Base-by-base conservation (phyloP, 2,888 invertebrate species). In the Chironomus tentans region DNA sequence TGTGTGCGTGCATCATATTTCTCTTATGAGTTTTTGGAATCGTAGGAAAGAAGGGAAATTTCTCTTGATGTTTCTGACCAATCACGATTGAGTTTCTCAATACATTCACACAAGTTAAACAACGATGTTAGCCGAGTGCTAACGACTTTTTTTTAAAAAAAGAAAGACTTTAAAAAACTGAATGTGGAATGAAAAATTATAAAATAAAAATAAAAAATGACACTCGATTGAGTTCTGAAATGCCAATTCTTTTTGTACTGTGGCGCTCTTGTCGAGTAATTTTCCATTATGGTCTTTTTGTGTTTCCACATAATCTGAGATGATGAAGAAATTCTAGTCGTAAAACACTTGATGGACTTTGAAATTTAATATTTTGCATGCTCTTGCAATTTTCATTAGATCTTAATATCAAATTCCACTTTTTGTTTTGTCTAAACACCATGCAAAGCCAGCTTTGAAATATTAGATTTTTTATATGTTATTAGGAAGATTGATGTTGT, bases 1-100 rank as follows among this genome's bases (percentile, higher is more conserved):
- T 46, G 18, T 13, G 15, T 46, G 15, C 18, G 69, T 47, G 24
- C 15, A 13, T 24, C 10, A 15, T 46, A 15, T 13, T 69, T 69
- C 38, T 21, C 38, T 69, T n/a, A 18, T 28, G 28, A 18, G 10
- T 6, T 21, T 69, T 22, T 10, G 46, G 15, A 47, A 69, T 38
- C 69, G 69, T 38, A 18, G 46, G 46, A 28, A 65, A 38, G 46
- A 24, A 62, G 68, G 74, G 74, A 74, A 74, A 68, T 74, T 74
- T 74, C 48, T 68, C 68, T 47, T 38, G 71, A 24, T 13, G 18
- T 7, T 22, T 47, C 15, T 47, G 4, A 22, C 65, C 68, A 68
- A 68, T 68, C 47, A 22, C 6, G 22, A 7, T 22, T 24, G 46
- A 21, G 48, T 50, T 18, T 74, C 15, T 48, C 13, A 15, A 65